Evolutionary conservation across 2,888 invertebrate species (phyloP), one percentile per base, ranked within the genome.

Genomic region (Rhyacophila evoluta): DNA sequence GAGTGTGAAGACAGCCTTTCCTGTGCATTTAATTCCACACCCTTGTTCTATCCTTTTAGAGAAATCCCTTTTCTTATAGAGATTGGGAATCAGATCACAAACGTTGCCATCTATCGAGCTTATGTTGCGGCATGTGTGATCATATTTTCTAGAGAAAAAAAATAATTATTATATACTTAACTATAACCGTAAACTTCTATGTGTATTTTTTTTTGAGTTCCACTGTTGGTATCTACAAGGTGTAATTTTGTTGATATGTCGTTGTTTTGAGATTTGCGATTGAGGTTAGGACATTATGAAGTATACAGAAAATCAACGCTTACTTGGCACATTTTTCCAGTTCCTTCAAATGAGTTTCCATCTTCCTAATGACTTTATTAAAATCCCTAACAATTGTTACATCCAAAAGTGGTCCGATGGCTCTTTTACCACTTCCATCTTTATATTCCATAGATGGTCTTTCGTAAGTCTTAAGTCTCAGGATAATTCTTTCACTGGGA

Each of bases 381-480:
- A 79, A 73, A 39, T 80, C 78, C 6, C 67, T 70, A 1, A 67
- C 29, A 12, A 81, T 27, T 0, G 75, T 39, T 4, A 79, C 79
- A 71, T 82, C 80, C 12, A 82, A 29, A 70, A 81, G 15, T 1
- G 79, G 75, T 12, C 36, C 41, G 11, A 79, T 67, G 25, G 12
- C 11, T 12, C 19, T 69, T 36, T 38, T 75, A 1, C 25, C 33
- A 27, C 36, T 37, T 19, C 67, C 74, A 2, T 27, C 70, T 41
- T 39, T 39, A 8, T 77, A 77, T 25, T 72, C 72, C 19, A 38
- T 19, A n/a, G 77, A 10, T 1, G 82, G 82, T 5, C 67, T 67
- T 38, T 82, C 82, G 39, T 82, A 82, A 10, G 82, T 79, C 29
- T 69, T 78, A 28, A 82, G 41, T 12, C 81, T 28, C 11, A 27